Conservation (phyloP, 2,797 vertebrate genomes). For the Hephaestus fuliginosus region DNA sequence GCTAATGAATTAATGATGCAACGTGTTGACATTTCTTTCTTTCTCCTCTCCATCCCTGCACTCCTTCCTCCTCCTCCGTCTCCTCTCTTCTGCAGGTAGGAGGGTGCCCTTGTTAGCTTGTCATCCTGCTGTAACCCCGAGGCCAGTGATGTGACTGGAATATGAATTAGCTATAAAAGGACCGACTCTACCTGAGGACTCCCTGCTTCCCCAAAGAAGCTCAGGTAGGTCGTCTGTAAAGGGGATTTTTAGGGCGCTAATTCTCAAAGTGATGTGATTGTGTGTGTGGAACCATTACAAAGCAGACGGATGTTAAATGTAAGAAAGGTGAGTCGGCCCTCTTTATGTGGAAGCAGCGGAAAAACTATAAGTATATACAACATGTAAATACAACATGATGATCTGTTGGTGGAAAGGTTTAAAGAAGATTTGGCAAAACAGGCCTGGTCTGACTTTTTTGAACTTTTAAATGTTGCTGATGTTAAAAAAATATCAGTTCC, state of each 20-base stretch:
- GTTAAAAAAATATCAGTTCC: too few relatives aligned
- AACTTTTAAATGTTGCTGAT: neutral
- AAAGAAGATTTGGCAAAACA: neutral
- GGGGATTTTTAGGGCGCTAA: neutral
- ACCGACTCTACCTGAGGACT: slow-evolving; percentile 35
- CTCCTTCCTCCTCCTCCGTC: neutral
- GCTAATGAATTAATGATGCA: slow-evolving; percentile 73
- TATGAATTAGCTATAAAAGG: slow-evolving; percentile 32
- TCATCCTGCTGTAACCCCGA: slow-evolving; percentile 58
- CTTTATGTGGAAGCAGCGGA: too few relatives aligned
- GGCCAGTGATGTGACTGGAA: slow-evolving; percentile 69
- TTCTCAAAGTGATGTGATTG: neutral
- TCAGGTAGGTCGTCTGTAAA: slow-evolving; percentile 46
- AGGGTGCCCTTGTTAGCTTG: slow-evolving; percentile 65
- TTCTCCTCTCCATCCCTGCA: slow-evolving; percentile 20
- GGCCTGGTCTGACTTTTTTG: neutral
- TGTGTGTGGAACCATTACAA: neutral
- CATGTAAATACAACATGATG: too few relatives aligned
- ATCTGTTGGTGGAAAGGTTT: neutral
- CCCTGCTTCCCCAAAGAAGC: slow-evolving; percentile 21
- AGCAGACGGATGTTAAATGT: neutral
- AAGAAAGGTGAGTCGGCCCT: neutral
- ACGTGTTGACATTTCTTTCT: slow-evolving; percentile 69
- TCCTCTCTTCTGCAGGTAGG: slow-evolving; percentile 44
- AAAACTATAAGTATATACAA: too few relatives aligned